These are phyloP conservation scores for Halichoerus grypus DNA, from an alignment of 2,113 vertebrate species.

Conservation along the genomic window DNA sequence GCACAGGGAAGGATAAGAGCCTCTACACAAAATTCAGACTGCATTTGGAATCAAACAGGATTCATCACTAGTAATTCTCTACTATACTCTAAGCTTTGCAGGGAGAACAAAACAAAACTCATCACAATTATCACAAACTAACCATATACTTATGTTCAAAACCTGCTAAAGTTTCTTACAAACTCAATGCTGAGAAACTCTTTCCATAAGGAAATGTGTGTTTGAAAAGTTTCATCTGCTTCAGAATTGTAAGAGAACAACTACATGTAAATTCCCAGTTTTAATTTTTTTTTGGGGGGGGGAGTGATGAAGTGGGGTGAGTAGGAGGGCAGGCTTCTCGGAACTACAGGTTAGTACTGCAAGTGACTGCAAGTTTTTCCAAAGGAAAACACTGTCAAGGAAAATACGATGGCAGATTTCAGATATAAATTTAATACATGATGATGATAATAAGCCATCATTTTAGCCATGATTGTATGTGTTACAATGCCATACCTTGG, in stretches of 20 bases:
- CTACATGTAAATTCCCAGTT: background rate
- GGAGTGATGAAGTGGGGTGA: background rate
- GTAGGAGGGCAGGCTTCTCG: background rate
- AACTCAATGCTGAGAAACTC: background rate
- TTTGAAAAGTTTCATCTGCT: background rate
- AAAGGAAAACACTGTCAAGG: background rate
- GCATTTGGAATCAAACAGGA: background rate
- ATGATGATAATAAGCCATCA: background rate
- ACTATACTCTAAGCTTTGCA: background rate
- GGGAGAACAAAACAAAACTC: background rate
- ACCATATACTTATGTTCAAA: background rate
- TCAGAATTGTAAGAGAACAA: background rate
- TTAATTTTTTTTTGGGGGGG: accelerated
- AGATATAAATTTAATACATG: background rate
- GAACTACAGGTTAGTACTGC: background rate
- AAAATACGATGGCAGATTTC: background rate
- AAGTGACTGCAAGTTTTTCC: background rate
- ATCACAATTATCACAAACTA: background rate
- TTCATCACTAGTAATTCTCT: background rate
- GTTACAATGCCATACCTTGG: background rate
- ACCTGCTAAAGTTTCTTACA: background rate
- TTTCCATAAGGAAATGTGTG: background rate
- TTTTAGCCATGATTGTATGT: background rate
- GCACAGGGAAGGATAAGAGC: background rate
- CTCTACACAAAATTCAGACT: background rate